Evolutionary conservation across 2,797 vertebrate species (phyloP).

Genomic region (Falco columbarius): DNA sequence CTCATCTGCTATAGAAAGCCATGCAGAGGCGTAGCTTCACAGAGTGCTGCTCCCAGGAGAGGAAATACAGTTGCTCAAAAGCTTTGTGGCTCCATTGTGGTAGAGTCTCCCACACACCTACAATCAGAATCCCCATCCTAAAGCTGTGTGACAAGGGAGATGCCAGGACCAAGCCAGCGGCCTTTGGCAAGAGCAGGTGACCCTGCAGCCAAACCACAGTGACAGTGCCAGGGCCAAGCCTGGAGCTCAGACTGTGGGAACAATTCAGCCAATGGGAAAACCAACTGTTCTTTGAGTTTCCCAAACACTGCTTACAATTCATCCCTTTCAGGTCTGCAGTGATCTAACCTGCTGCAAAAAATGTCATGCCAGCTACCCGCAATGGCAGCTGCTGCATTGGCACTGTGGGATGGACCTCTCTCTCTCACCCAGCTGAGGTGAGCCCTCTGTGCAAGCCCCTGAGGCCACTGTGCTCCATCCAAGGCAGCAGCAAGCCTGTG

Average conservation of each 20-base stretch:
- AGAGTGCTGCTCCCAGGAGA: background rate
- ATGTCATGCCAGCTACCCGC: background rate
- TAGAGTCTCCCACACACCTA: background rate
- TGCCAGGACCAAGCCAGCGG: background rate
- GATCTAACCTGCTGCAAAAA: background rate
- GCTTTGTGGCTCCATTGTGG: background rate
- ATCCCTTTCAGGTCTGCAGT: background rate
- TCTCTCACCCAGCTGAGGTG: background rate
- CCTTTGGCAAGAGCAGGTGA: background rate
- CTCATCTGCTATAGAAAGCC: background rate
- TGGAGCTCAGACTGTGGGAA: background rate
- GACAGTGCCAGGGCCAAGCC: background rate
- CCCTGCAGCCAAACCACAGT: background rate
- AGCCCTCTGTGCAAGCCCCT: rapidly evolving
- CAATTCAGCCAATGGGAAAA: background rate
- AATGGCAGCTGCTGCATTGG: background rate
- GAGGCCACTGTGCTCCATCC: background rate
- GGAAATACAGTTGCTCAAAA: background rate
- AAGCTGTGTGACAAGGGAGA: background rate
- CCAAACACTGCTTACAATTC: background rate
- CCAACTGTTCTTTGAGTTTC: background rate
- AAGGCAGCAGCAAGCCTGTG: background rate
- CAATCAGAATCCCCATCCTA: background rate
- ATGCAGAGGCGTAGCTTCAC: background rate
- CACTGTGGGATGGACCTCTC: background rate